Evolutionary conservation across 2,888 invertebrate genomes (phyloP).

Genomic region (Netelia melanura): DNA sequence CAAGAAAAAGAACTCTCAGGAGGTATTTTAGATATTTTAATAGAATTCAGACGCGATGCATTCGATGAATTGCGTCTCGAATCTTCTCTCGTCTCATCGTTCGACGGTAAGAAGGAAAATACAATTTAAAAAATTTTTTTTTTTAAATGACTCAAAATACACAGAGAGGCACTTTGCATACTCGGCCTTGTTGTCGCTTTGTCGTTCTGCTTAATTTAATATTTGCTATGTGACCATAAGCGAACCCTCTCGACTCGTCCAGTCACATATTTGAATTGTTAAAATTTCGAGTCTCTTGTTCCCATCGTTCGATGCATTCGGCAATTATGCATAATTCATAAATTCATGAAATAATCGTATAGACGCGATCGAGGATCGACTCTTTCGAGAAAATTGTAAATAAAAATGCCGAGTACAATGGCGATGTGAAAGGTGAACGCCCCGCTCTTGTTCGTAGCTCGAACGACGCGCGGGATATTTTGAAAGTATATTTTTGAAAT

Average conservation of each 20-base stretch:
- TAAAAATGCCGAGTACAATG: background rate
- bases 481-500: background rate
- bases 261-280: conserved; percentile 11
- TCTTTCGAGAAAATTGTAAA: background rate
- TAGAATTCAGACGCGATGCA: background rate
- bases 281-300: conserved; percentile 3
- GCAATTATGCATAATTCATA: background rate
- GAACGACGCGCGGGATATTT: background rate
- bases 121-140: too few species aligned
- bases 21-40: background rate
- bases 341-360: background rate
- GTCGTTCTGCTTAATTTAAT: conserved; percentile 14
- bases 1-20: background rate
- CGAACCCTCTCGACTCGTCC: background rate
- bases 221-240: background rate
- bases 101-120: background rate
- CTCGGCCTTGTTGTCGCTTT: background rate
- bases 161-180: background rate
- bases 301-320: background rate
- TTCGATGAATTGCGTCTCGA: background rate
- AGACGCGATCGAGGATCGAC: too few species aligned
- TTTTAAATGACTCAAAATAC: background rate
- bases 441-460: background rate
- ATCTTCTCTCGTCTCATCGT: background rate
- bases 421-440: background rate